Conservation (phyloP, 2,888 invertebrate genomes). For the Isoperla grammatica region DNA sequence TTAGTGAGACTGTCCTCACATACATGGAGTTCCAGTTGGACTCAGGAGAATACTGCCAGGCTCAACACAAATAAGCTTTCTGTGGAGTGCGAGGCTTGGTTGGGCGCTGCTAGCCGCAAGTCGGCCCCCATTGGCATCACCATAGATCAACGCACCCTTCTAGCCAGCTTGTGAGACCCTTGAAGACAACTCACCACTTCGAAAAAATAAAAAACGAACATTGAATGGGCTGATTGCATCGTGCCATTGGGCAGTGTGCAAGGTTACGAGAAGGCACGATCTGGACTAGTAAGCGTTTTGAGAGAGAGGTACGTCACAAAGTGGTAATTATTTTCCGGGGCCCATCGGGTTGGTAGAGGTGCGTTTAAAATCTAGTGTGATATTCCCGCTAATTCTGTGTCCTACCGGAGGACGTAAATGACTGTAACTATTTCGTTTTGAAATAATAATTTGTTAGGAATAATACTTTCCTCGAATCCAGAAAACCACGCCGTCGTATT, state of each 20-base stretch:
- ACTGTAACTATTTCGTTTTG: background rate
- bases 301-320: constrained; percentile 16
- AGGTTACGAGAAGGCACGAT: too few species aligned
- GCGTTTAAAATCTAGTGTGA: constrained; percentile 6
- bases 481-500: background rate
- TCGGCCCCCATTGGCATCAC: too few species aligned
- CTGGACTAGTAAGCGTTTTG: background rate
- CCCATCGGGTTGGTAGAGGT: constrained; percentile 29
- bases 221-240: constrained; percentile 23
- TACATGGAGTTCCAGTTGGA: constrained; percentile 97
- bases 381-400: background rate
- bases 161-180: constrained; percentile 30
- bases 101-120: background rate
- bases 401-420: background rate
- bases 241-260: too few species aligned
- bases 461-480: background rate
- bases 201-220: constrained; percentile 7
- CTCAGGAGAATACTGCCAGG: constrained; percentile 98
- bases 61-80: constrained; percentile 88
- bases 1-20: constrained; percentile 28
- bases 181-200: constrained; percentile 30
- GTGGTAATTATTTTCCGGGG: constrained; percentile 30
- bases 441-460: background rate
- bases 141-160: constrained; percentile 11
- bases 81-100: background rate